phyloP scores from a whole-genome alignment of 2,113 vertebrate species.

The Pseudolaguvia tuberculata region DNA sequence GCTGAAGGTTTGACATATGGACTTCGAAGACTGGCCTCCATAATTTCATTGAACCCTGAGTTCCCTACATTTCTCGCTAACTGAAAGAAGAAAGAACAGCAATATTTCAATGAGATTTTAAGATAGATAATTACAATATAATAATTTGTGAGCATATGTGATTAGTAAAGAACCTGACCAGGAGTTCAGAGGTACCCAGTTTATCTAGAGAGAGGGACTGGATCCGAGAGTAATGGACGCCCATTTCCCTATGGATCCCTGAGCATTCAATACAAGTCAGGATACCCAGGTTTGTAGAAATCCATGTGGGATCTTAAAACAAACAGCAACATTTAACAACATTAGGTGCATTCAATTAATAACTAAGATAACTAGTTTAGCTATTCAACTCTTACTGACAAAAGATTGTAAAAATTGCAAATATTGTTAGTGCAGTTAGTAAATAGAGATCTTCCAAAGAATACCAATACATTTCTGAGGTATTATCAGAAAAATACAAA shows the following conservation, averaged over 20 bases:
- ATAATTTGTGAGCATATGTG: background rate
- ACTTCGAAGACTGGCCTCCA: constrained; percentile 64
- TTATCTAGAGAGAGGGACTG: constrained; percentile 68
- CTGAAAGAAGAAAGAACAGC: constrained; percentile 47
- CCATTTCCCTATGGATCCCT: constrained; percentile 70
- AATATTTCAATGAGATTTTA: background rate
- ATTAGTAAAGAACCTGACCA: constrained; percentile 56
- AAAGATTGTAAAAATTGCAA: too few species aligned
- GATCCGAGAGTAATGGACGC: constrained; percentile 64
- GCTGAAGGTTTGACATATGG: constrained; percentile 58
- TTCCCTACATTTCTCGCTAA: constrained; percentile 68
- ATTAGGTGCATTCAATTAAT: background rate
- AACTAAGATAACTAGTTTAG: background rate
- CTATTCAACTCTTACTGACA: background rate
- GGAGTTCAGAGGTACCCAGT: constrained; percentile 65
- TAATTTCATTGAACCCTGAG: constrained; percentile 65
- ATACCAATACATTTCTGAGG: too few species aligned
- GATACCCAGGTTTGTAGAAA: constrained; percentile 70
- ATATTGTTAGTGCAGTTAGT: too few species aligned
- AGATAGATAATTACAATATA: background rate
- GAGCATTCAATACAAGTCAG: constrained; percentile 72
- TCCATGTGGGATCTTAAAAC: constrained; percentile 64
- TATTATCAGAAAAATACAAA: too few species aligned
- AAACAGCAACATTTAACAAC: background rate
- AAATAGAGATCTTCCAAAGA: too few species aligned